Percentiles rank a stretch among this genome's conserved stretches.
These are phyloP conservation scores for Coelopa pilipes DNA, from an alignment of 2,888 invertebrate genomes.

Conservation along the genomic window DNA sequence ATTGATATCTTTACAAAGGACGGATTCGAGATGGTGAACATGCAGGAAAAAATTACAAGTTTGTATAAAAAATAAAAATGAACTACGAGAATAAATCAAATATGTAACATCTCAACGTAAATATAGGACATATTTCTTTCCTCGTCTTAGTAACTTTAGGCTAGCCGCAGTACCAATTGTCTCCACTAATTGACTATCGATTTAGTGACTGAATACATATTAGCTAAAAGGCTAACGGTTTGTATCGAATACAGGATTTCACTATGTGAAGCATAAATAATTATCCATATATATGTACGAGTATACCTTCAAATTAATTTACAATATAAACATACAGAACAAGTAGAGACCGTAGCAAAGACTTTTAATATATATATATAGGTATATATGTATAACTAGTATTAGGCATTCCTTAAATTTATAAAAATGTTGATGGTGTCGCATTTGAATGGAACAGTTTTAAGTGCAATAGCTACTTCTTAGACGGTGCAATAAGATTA, in stretches of 20 bases:
- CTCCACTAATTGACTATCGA: no score
- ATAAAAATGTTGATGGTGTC: background rate
- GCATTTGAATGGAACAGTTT: background rate
- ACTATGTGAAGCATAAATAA: background rate
- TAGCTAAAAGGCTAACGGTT: background rate
- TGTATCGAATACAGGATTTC: background rate
- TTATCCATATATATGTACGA: no score
- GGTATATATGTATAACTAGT: background rate
- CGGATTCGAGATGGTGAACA: no score
- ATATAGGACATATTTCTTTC: constrained; percentile 60
- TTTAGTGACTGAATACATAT: no score
- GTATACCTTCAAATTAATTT: no score
- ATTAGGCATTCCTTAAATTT: constrained; percentile 8
- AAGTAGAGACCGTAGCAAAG: constrained; percentile 15
- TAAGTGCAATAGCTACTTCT: no score
- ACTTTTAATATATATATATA: constrained; percentile 14
- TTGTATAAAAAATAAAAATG: constrained; percentile 34
- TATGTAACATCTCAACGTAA: constrained; percentile 47
- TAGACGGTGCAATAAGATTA: no score
- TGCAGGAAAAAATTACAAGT: no score
- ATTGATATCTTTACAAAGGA: no score
- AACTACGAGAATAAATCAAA: constrained; percentile 35
- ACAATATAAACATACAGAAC: background rate
- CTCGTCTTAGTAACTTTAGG: constrained; percentile 18
- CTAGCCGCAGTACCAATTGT: constrained; percentile 1